These are phyloP conservation scores for Lepidocolaptes lacrymiger DNA, from an alignment of 2,797 vertebrate species.

Conservation along the genomic window DNA sequence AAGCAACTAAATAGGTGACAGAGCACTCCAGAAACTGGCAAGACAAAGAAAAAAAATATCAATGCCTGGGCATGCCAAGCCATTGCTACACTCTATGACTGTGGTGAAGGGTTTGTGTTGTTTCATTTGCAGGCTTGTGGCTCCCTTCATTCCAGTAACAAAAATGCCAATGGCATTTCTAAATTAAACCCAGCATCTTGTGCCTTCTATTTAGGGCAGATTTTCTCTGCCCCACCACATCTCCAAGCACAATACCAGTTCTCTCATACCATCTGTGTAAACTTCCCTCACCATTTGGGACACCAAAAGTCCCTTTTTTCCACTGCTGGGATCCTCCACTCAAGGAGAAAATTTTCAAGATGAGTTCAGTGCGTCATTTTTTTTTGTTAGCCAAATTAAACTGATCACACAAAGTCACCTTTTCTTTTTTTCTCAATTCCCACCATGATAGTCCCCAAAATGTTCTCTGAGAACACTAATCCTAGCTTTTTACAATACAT, in stretches of 20 bases:
- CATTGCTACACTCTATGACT: neutral
- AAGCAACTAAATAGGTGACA: conserved; percentile 48
- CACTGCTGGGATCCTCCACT: neutral
- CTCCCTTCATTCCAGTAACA: conserved; percentile 50
- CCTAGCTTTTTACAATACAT: neutral
- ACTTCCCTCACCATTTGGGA: neutral
- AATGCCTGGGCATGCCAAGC: neutral
- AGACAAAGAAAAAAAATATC: neutral
- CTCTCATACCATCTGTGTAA: conserved; percentile 23
- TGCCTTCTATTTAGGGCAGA: conserved; percentile 28
- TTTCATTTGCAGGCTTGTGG: conserved; percentile 25
- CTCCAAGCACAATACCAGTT: neutral
- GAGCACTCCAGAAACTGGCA: conserved; percentile 23
- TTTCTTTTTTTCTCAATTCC: neutral
- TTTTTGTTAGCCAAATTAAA: neutral
- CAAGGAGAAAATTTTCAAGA: neutral
- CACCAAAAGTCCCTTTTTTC: neutral
- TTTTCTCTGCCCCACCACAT: conserved; percentile 27
- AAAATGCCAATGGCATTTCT: conserved; percentile 41
- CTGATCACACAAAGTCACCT: neutral
- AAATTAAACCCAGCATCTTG: conserved; percentile 54
- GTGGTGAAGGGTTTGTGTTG: neutral
- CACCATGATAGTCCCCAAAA: neutral
- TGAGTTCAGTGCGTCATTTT: neutral
- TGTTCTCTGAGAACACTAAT: neutral